Evolutionary conservation across 1,140 invertebrate species (phyloP).

Genomic region (Lepidostoma basale): DNA sequence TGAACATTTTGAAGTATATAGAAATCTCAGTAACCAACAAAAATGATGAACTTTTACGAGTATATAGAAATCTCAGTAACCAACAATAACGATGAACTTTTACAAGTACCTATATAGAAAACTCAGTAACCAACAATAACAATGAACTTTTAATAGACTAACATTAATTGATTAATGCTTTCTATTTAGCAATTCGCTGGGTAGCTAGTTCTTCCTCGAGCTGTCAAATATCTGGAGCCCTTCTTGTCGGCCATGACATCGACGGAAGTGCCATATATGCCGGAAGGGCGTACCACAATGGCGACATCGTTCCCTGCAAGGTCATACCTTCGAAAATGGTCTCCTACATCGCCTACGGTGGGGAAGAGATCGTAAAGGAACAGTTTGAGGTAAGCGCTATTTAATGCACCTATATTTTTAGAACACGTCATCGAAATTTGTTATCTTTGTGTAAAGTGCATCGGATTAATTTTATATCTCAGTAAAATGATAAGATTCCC

Average conservation of each 20-base stretch:
- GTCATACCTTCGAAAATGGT: constrained; percentile 69
- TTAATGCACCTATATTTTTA: not conserved
- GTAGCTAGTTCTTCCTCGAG: constrained; percentile 56
- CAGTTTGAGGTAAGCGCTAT: constrained; percentile 69
- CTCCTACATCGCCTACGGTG: constrained; percentile 69
- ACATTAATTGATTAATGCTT: too few relatives aligned
- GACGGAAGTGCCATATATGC: constrained; percentile 77
- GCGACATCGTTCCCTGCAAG: constrained; percentile 78
- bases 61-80: too few relatives aligned
- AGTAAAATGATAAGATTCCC: not conserved
- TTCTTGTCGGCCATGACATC: constrained; percentile 71
- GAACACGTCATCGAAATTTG: not conserved
- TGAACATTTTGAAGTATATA: too few relatives aligned
- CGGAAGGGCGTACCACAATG: constrained; percentile 73
- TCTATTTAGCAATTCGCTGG: constrained; percentile 49
- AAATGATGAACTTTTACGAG: too few relatives aligned
- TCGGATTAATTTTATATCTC: not conserved
- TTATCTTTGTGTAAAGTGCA: not conserved
- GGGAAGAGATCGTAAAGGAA: constrained; percentile 66
- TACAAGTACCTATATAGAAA: too few relatives aligned
- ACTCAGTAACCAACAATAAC: too few relatives aligned
- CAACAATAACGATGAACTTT: too few relatives aligned
- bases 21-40: too few relatives aligned
- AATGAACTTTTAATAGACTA: too few relatives aligned
- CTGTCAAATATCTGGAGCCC: constrained; percentile 61